phyloP scores from a whole-genome alignment of 2,113 vertebrate species.

The Circaetus cinerascens region DNA sequence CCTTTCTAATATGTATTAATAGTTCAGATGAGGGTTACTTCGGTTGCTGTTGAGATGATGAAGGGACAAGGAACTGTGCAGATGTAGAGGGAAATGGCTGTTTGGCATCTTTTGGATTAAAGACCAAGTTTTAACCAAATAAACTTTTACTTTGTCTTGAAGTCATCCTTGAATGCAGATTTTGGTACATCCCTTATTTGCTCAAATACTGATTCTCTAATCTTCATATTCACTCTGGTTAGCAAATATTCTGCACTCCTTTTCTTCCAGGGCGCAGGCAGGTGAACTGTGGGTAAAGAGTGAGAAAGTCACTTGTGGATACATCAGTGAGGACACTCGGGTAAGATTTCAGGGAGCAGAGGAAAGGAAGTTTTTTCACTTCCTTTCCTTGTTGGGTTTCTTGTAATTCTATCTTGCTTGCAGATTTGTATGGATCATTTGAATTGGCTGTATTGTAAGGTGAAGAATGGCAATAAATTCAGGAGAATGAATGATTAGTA shows the following conservation, averaged over 20 bases:
- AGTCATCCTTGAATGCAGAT: neutral
- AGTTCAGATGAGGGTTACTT: neutral
- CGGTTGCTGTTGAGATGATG: neutral
- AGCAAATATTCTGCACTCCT: neutral
- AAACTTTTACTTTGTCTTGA: neutral
- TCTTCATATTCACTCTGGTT: neutral
- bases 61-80: neutral
- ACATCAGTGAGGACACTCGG: conserved; percentile 95
- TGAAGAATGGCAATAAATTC: neutral
- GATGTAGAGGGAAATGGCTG: neutral
- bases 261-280: conserved; percentile 87
- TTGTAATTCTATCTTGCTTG: neutral
- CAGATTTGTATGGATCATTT: neutral
- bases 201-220: neutral
- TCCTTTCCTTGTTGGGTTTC: neutral
- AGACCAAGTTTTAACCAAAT: neutral
- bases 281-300: conserved; percentile 98
- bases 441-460: neutral
- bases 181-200: neutral
- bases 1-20: neutral
- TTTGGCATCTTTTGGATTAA: neutral
- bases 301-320: conserved; percentile 98
- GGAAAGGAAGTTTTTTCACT: neutral
- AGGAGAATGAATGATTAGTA: neutral
- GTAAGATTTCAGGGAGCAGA: conserved; percentile 68